Evolutionary conservation across 1,140 invertebrate genomes (phyloP), one percentile per base, ranked within the genome.

Genomic region (Bombus fervidus): DNA sequence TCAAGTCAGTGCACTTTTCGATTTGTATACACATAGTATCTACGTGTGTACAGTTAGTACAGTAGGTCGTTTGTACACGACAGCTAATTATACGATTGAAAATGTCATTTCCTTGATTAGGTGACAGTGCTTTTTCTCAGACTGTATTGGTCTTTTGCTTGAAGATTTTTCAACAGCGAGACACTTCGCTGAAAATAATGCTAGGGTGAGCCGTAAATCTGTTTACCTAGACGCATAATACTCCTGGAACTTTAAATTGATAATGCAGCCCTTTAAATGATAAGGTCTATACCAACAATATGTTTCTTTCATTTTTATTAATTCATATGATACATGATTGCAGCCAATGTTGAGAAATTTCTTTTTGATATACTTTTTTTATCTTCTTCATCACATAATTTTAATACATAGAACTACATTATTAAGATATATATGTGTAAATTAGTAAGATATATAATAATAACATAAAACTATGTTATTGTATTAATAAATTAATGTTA

Each of bases 1-100:
- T 62, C 86, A 85, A 83, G 82, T 78, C 82, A 85, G 82, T 87
- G 82, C 86, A 84, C 86, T 78, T 69, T 84, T 87, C 47, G 37
- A 85, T 66, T 74, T 75, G 69, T 85, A 13, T 80, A 53, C 47
- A 53, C 18, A 76, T 78, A 73, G 28, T 47, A 79, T 9, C 28
- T 69, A 53, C 41, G 43, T 47, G 9, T 73, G 41, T 68, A n/a
- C 53, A 53, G 53, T 84, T 53, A 53, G 47, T 53, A n/a, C 53
- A 62, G 28, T 62, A n/a, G 39, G 39, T 62, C 39, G 69, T 73
- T 57, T 74, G 31, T 71, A 80, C n/a, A 71, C 53, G 31, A 57
- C 39, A 57, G 22, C 28, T 34, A 59, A 85, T 85, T 80, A 80
- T 62, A 80, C 69, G 68, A 59, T 80, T 10, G 41, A 80, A 85